These are phyloP conservation scores for Semicossyphus pulcher DNA, from an alignment of 2,113 vertebrate species.

Conservation along the genomic window DNA sequence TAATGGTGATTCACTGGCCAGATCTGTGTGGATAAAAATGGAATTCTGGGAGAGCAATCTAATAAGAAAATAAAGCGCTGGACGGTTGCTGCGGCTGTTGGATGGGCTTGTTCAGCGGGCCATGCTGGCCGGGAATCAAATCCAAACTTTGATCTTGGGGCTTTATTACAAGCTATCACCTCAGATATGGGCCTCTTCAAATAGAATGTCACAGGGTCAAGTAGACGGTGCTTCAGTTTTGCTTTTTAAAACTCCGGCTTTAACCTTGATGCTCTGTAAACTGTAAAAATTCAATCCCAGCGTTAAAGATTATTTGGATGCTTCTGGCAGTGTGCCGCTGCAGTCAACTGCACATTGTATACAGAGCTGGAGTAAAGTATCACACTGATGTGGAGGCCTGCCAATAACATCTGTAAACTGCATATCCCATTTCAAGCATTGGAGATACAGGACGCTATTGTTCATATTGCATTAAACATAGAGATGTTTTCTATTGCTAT, in stretches of 20 bases:
- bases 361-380: constrained; percentile 39
- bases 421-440: constrained; percentile 20
- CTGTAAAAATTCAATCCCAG: constrained; percentile 59
- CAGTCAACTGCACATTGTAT: constrained; percentile 37
- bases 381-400: constrained; percentile 14
- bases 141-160: constrained; percentile 80
- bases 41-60: constrained; percentile 84
- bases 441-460: not conserved
- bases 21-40: constrained; percentile 85
- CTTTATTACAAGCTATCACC: constrained; percentile 77
- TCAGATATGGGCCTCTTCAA: constrained; percentile 54
- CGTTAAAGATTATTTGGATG: constrained; percentile 31
- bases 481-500: not conserved
- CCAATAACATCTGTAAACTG: constrained; percentile 23
- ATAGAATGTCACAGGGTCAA: constrained; percentile 71
- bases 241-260: constrained; percentile 62
- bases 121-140: constrained; percentile 74
- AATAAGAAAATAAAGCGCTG: constrained; percentile 83
- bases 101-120: constrained; percentile 66
- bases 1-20: constrained; percentile 86
- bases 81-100: constrained; percentile 72
- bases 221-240: constrained; percentile 63
- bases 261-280: constrained; percentile 71
- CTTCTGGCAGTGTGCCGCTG: constrained; percentile 36
- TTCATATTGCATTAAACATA: not conserved